Conservation (phyloP, 2,113 vertebrate genomes). For the Xenopus laevis region DNA sequence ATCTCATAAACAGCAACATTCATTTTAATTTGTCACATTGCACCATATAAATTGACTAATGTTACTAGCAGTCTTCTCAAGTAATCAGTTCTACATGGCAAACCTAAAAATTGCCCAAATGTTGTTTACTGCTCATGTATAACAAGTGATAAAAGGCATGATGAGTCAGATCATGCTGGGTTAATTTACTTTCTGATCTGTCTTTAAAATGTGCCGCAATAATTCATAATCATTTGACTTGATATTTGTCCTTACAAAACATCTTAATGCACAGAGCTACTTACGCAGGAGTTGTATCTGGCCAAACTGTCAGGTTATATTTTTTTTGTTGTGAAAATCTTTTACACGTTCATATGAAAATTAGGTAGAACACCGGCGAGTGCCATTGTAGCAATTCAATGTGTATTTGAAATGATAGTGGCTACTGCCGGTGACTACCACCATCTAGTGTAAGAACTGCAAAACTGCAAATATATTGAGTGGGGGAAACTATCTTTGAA, state of each 20-base stretch:
- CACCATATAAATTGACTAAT: slow-evolving; percentile 71
- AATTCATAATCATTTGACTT: slow-evolving; percentile 65
- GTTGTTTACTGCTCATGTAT: slow-evolving; percentile 76
- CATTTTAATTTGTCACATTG: slow-evolving; percentile 75
- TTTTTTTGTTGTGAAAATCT: slow-evolving; percentile 13
- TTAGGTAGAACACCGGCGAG: background rate
- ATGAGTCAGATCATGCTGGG: slow-evolving; percentile 59
- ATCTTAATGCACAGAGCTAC: slow-evolving; percentile 52
- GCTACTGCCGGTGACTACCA: slow-evolving; percentile 7
- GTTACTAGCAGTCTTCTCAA: slow-evolving; percentile 72
- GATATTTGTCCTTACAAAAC: slow-evolving; percentile 66
- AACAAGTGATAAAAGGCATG: slow-evolving; percentile 54
- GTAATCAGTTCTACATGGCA: slow-evolving; percentile 78
- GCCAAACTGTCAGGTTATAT: slow-evolving; percentile 39
- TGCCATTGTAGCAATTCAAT: background rate
- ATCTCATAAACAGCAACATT: slow-evolving; percentile 69
- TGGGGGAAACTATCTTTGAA: no score
- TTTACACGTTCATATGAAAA: slow-evolving; percentile 45
- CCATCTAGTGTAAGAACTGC: slow-evolving; percentile 32
- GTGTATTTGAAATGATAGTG: background rate
- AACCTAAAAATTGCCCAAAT: slow-evolving; percentile 74
- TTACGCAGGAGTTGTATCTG: slow-evolving; percentile 31
- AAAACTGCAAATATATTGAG: no score
- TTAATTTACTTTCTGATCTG: slow-evolving; percentile 71
- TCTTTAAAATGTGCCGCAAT: slow-evolving; percentile 66